Percentiles rank a stretch among this genome's conserved stretches.
Evolutionary conservation across 2,797 vertebrate species (phyloP).

Genomic region (Anisognathus igniventris): DNA sequence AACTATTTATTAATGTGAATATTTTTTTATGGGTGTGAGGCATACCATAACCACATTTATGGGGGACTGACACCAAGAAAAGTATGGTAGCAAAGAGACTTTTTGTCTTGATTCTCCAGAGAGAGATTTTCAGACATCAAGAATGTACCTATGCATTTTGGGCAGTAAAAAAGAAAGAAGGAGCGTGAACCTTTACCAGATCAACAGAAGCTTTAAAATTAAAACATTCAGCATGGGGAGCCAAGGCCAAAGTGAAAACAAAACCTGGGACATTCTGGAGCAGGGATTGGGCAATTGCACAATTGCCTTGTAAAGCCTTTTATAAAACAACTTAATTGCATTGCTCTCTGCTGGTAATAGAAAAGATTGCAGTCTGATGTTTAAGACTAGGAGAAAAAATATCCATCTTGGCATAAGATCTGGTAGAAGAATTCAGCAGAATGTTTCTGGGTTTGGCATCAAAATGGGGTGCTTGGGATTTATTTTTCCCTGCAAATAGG

Average conservation of each 20-base stretch:
- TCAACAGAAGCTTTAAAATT: background rate
- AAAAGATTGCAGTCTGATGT: background rate
- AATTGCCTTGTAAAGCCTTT: background rate
- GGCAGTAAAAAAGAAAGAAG: background rate
- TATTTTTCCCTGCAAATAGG: accelerated
- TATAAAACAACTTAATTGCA: background rate
- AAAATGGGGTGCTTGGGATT: background rate
- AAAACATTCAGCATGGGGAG: background rate
- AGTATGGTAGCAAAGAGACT: background rate
- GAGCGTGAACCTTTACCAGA: background rate
- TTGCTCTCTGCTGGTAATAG: slow-evolving; percentile 52
- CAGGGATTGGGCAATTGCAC: too few relatives aligned
- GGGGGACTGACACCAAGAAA: background rate
- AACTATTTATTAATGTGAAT: background rate
- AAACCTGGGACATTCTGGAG: background rate
- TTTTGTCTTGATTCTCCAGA: background rate
- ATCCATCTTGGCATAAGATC: accelerated
- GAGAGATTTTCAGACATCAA: background rate
- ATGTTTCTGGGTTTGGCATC: background rate
- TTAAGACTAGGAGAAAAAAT: background rate
- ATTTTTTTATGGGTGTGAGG: background rate
- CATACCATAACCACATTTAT: background rate
- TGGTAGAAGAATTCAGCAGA: background rate
- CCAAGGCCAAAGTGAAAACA: background rate
- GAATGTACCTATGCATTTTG: background rate